Evolutionary conservation across 2,888 invertebrate species (phyloP).

Genomic region (Branchinecta sandiegonensis): DNA sequence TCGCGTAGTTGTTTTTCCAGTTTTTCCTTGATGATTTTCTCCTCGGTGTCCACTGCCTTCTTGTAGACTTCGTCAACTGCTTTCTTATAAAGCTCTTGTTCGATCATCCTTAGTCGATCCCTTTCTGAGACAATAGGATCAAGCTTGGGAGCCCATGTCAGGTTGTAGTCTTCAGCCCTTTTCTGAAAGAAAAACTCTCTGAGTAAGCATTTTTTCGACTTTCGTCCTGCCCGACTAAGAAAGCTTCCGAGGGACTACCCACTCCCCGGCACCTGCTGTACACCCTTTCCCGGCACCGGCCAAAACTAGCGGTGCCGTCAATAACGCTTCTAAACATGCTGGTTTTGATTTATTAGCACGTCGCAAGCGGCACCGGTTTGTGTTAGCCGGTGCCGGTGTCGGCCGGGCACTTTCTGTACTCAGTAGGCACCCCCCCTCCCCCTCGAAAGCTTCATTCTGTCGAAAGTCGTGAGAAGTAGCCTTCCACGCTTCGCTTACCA

Average conservation of each 20-base stretch:
- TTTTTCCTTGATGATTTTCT: background rate
- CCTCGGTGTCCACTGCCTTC: background rate
- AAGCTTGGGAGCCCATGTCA: background rate
- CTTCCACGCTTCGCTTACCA: constrained; percentile 36
- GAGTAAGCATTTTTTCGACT: constrained; percentile 56
- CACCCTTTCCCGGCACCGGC: too few species aligned
- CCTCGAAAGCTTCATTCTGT: too few species aligned
- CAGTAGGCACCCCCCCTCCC: too few species aligned
- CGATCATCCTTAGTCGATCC: background rate
- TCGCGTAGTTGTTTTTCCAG: background rate
- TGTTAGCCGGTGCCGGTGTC: too few species aligned
- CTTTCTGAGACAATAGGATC: background rate
- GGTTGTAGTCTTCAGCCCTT: constrained; percentile 7
- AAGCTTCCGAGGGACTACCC: too few species aligned
- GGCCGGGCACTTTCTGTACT: too few species aligned
- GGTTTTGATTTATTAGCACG: too few species aligned
- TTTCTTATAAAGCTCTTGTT: background rate
- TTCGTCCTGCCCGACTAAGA: constrained; percentile 38
- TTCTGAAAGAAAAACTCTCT: background rate
- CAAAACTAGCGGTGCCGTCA: too few species aligned
- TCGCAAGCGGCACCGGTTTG: too few species aligned
- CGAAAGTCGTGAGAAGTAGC: too few species aligned
- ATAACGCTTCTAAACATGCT: too few species aligned
- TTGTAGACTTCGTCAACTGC: background rate
- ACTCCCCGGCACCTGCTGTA: too few species aligned